Percentiles rank a stretch among this genome's conserved stretches.
Conservation (phyloP, 2,797 vertebrate genomes). For the Halcyon chelicuti region DNA sequence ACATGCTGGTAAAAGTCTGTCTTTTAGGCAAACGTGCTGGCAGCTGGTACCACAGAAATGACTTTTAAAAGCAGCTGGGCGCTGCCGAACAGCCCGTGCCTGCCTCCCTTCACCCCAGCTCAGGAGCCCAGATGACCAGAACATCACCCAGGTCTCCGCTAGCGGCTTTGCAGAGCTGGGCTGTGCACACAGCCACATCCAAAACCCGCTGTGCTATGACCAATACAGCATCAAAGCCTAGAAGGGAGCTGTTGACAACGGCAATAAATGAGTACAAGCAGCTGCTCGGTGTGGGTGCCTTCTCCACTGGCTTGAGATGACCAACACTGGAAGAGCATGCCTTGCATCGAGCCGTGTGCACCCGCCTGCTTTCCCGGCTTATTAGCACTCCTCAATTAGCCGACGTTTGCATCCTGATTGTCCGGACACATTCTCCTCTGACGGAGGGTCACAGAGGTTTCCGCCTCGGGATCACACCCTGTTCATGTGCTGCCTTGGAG, state of each 20-base stretch:
- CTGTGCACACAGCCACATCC: neutral
- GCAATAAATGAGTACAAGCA: neutral
- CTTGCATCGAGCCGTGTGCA: neutral
- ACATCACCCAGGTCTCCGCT: neutral
- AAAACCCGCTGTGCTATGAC: neutral
- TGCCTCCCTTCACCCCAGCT: neutral
- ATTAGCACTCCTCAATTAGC: neutral
- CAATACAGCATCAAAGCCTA: neutral
- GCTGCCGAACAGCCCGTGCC: neutral
- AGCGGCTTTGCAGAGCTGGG: neutral
- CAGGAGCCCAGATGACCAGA: neutral
- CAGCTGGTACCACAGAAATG: neutral
- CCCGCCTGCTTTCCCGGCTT: neutral
- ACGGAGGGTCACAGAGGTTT: neutral
- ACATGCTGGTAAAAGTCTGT: neutral
- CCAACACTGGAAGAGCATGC: neutral
- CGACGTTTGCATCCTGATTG: neutral
- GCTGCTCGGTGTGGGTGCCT: neutral
- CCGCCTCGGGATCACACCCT: neutral
- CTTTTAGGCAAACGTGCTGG: neutral
- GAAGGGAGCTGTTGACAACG: neutral
- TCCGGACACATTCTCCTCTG: neutral
- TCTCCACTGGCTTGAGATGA: neutral
- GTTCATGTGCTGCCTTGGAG: neutral
- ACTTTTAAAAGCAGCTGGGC: neutral